Conservation (phyloP, 2,797 vertebrate genomes). For the Buceros bicornis region DNA sequence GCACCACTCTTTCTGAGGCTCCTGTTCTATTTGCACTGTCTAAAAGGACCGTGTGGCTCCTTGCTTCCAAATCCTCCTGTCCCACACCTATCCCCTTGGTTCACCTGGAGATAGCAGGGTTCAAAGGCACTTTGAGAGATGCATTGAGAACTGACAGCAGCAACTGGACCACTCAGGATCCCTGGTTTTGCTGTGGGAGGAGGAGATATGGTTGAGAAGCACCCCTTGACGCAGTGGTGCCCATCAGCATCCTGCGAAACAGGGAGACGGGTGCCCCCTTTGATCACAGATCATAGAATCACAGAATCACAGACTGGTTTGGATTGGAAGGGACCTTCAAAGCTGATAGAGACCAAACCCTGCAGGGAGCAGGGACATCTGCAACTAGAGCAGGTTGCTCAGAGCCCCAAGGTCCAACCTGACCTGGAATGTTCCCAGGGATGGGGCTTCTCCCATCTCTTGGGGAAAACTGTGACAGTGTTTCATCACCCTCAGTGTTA, state of each 20-base stretch:
- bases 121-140: background rate
- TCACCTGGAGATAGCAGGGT: background rate
- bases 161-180: rapidly evolving
- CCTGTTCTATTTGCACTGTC: background rate
- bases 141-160: background rate
- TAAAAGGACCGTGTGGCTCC: background rate
- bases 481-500: background rate
- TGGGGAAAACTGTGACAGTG: too few relatives aligned
- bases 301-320: background rate
- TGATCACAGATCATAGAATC: background rate
- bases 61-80: background rate
- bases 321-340: background rate
- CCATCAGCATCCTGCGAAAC: rapidly evolving
- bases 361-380: too few relatives aligned
- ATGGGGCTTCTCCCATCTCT: too few relatives aligned
- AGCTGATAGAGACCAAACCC: too few relatives aligned
- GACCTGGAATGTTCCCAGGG: too few relatives aligned
- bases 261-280: too few relatives aligned
- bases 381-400: background rate
- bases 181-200: background rate
- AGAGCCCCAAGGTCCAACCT: background rate
- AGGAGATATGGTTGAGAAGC: background rate
- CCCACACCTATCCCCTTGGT: background rate
- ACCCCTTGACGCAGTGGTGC: rapidly evolving
- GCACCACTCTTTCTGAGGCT: background rate